Evolutionary conservation across 2,113 vertebrate species (phyloP).

Genomic region (Pardalotus punctatus): DNA sequence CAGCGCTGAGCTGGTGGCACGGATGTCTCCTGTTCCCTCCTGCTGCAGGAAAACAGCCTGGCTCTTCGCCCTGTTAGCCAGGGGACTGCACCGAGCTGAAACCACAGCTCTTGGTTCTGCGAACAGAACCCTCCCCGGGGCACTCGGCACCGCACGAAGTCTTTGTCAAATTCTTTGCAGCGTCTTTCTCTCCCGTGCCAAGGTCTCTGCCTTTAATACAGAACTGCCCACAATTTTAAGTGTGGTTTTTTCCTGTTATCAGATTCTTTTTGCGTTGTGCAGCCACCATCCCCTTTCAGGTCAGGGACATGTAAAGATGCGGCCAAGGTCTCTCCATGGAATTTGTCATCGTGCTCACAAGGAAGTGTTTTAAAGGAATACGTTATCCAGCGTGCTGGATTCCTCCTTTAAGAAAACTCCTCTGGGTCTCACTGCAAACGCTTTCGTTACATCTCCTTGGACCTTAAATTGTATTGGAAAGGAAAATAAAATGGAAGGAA

Average conservation of each 20-base stretch:
- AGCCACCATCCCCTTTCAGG: neutral
- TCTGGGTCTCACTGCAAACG: neutral
- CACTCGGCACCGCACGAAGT: rapidly evolving
- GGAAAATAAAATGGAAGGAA: rapidly evolving
- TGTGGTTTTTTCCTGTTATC: neutral
- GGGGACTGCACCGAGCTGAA: rapidly evolving
- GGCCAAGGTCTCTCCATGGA: rapidly evolving
- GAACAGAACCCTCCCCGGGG: rapidly evolving
- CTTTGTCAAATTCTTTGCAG: neutral
- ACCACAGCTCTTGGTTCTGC: rapidly evolving
- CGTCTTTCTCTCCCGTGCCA: neutral
- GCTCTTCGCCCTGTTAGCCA: rapidly evolving
- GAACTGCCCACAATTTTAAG: neutral
- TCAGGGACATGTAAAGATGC: rapidly evolving
- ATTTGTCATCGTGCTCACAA: rapidly evolving
- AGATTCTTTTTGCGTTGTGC: neutral
- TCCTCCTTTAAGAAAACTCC: neutral
- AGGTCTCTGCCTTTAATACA: neutral
- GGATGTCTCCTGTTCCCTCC: neutral
- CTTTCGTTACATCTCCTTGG: neutral
- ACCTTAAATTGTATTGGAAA: neutral
- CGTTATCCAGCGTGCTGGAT: neutral
- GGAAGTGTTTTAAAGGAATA: neutral
- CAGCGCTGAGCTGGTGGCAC: neutral
- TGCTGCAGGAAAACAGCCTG: neutral